These are phyloP conservation scores for Babyrousa celebensis DNA, from an alignment of 2,797 vertebrate genomes.

Conservation along the genomic window DNA sequence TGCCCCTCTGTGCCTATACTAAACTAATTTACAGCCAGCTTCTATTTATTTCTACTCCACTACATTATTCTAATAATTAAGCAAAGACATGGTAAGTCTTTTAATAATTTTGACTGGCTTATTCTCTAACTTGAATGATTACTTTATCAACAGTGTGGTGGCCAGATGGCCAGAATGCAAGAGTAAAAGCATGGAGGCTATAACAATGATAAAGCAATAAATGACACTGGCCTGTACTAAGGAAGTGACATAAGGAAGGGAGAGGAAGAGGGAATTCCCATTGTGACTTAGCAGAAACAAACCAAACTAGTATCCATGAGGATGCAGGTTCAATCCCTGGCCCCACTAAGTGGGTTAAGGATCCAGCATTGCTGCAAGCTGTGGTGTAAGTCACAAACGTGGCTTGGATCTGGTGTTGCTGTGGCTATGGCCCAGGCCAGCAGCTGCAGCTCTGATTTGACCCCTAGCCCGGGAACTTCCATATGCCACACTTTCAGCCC, in stretches of 20 bases:
- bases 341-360: no score
- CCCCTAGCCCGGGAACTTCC: no score
- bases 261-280: no score
- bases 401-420: no score
- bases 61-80: slow-evolving; percentile 17
- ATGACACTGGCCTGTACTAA: background rate
- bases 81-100: background rate
- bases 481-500: no score
- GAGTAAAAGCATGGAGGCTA: background rate
- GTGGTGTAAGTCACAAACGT: no score
- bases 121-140: background rate
- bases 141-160: background rate
- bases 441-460: no score
- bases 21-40: background rate
- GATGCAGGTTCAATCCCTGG: no score
- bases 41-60: background rate
- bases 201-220: background rate
- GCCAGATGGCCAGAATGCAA: background rate
- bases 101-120: background rate
- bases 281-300: no score
- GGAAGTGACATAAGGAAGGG: background rate
- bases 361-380: no score
- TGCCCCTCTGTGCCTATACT: background rate
- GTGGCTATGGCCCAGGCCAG: no score
- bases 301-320: no score